Evolutionary conservation across 2,113 vertebrate genomes (phyloP), one percentile per base, ranked within the genome.

Genomic region (Zootoca vivipara): DNA sequence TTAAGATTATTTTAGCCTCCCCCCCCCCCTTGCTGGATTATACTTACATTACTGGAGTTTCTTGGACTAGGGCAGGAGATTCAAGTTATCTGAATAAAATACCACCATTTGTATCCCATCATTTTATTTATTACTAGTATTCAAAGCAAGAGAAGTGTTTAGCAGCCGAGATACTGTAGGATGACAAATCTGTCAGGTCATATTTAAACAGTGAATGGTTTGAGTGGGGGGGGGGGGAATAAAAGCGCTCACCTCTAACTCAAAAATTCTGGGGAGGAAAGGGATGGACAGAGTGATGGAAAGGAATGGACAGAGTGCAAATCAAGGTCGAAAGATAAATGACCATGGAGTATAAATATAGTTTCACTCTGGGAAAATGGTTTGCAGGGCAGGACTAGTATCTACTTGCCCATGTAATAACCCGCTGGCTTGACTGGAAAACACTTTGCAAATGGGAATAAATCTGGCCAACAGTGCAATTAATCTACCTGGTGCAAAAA

Each of bases 11-110:
- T 24, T 52, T 72, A 81, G 30, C 18, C 4, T n/a, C 30, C 8
- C 56, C 5, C 4, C 52, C 18, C 8, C 78, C 4, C 22, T n/a
- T n/a, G n/a, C n/a, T n/a, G n/a, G 2, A 30, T 5, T 16, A 90
- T 22, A 89, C 74, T 82, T 81, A 40, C 26, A 86, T 87, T 35
- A 18, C 38, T 80, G 9, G 1, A 90, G 86, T 89, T 88, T 1
- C 13, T 0, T 0, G 5, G 30, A 72, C 72, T 26, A 8, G 24
- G 12, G 5, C 13, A 10, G 38, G 5, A 74, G n/a, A 72, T 16
- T 72, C 69, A 56, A 93, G 93, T 90, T n/a, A 77, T 2, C 69
- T 91, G 89, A 92, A 93, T 90, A 84, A 94, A 91, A 64, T 8
- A 64, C 26, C 69, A 89, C 64, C 2, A 6, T 87, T 86, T 89